These are phyloP conservation scores for Drosophila colorata DNA, from an alignment of 2,888 invertebrate genomes.

Conservation along the genomic window DNA sequence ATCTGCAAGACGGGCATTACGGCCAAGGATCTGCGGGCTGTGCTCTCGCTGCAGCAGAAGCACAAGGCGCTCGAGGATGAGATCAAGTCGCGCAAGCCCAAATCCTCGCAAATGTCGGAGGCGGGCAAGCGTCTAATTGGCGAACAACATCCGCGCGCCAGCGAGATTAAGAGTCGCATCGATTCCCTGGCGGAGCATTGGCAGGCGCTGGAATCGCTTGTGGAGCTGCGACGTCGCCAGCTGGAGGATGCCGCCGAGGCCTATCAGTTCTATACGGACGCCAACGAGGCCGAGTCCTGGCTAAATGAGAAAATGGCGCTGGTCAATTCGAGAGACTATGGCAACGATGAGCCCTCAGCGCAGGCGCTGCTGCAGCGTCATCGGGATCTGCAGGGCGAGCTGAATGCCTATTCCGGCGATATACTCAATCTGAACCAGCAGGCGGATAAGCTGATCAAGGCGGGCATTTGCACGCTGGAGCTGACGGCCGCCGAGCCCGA, in stretches of 20 bases:
- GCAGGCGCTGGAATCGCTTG: constrained; percentile 94
- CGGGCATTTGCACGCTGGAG: constrained; percentile 89
- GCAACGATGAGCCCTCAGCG: constrained; percentile 96
- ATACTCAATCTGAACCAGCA: constrained; percentile 92
- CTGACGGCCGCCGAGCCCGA: constrained; percentile 87
- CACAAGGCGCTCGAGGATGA: constrained; percentile 96
- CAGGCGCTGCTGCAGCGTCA: constrained; percentile 95
- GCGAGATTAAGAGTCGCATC: constrained; percentile 93
- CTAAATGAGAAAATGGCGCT: constrained; percentile 97
- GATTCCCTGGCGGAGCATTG: constrained; percentile 93
- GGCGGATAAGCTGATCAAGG: constrained; percentile 90
- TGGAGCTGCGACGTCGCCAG: constrained; percentile 90
- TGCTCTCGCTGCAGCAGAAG: constrained; percentile 95
- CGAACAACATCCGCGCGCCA: constrained; percentile 92
- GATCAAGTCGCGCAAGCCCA: constrained; percentile 89
- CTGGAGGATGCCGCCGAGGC: constrained; percentile 96
- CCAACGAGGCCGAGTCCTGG: constrained; percentile 99
- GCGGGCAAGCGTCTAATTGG: constrained; percentile 90
- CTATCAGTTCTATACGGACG: constrained; percentile 98
- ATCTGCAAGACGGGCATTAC: constrained; percentile 97
- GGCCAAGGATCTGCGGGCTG: constrained; percentile 96
- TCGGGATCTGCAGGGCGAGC: constrained; percentile 93
- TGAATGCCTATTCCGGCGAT: constrained; percentile 95
- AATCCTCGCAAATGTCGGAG: constrained; percentile 89
- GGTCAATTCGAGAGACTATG: constrained; percentile 95